phyloP scores from a whole-genome alignment of 2,797 vertebrate genomes.

The Pipistrellus pygmaeus region DNA sequence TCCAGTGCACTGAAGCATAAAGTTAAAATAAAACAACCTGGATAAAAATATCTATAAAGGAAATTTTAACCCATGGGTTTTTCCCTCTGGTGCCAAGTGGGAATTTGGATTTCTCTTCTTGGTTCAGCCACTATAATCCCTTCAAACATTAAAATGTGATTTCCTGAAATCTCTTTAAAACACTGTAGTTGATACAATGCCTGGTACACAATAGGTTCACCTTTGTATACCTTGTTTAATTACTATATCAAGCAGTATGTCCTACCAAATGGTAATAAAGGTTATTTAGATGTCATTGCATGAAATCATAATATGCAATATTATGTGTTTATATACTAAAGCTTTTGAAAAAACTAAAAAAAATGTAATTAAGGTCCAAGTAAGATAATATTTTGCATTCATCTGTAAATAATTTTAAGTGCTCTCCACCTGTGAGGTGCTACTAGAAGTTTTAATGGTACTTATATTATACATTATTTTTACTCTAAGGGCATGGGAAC shows the following conservation, averaged over 20 bases:
- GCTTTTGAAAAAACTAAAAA: not conserved
- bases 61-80: conserved; percentile 2
- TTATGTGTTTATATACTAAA: not conserved
- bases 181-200: not conserved
- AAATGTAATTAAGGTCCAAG: not conserved
- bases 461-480: not conserved
- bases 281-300: not conserved
- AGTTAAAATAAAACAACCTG: conserved; percentile 38
- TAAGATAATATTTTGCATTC: not conserved
- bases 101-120: not conserved
- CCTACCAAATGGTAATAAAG: not conserved
- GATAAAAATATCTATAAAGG: conserved; percentile 30
- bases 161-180: not conserved
- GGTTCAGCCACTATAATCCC: not conserved
- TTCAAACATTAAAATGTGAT: not conserved
- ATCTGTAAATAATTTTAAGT: not conserved
- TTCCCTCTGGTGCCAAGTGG: not conserved
- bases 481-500: not conserved
- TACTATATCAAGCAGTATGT: not conserved
- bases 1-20: not conserved
- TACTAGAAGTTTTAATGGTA: not conserved
- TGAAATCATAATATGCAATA: not conserved
- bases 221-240: not conserved
- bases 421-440: not conserved
- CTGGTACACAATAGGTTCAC: not conserved